Evolutionary conservation across 2,888 invertebrate genomes (phyloP), one percentile per base, ranked within the genome.

Genomic region (Orthosia incerta): DNA sequence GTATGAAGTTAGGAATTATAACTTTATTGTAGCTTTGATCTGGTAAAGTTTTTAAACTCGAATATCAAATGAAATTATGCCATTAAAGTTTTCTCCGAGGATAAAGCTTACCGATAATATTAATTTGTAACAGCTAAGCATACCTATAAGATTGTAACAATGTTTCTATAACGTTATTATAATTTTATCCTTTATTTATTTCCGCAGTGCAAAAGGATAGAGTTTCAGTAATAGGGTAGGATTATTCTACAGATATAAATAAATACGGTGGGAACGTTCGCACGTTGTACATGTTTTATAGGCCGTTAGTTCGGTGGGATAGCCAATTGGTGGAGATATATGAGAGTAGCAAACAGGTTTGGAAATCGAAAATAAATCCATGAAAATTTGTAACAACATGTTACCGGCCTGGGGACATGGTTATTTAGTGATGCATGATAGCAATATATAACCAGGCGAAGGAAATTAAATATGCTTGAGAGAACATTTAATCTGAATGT

Each of bases 321-420:
- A 53, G 80, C 75, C 78, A 60, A 68, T 79, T 74, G 80, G 68
- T 64, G 23, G 16, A 79, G 78, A 78, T 78, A 68, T 50, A 78
- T 74, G 69, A 26, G 39, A 15, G 53, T 39, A 57, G 39, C 56
- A 26, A 62, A 79, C 48, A 69, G 60, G 75, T 75, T 62, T n/a
- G 16, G 45, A 75, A 65, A 80, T 80, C 56, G 75, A 69, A 80
- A 75, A 80, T 80, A 69, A 75, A 79, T 65, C 56, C 46, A 20
- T 51, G 56, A 20, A 79, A n/a, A 64, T 68, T 68, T 67, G 51
- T 50, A 66, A 51, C 15, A 9, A 4, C n/a, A 9, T 50, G 50
- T 51, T 64, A 51, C 5, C 20, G 5, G 20, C 16, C 50, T 73
- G 5, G 16, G 51, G 39, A 26, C 18, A 66, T 20, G 11, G 46